phyloP scores from a whole-genome alignment of 2,888 invertebrate species.

The Drosophila setosimentum region DNA sequence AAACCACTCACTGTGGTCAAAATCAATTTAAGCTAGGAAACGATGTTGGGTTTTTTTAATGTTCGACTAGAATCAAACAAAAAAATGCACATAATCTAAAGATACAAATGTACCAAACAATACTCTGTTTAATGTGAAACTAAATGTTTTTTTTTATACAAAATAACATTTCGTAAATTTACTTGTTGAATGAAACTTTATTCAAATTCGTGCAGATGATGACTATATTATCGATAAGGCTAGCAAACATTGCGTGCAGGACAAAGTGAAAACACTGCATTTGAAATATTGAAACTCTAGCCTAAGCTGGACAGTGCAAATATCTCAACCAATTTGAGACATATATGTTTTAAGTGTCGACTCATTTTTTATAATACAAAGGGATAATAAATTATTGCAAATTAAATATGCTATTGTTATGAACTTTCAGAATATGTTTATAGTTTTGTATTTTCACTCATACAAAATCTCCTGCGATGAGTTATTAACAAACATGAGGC shows the following conservation, averaged over 20 bases:
- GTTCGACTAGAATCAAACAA: background rate
- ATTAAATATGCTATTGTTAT: background rate
- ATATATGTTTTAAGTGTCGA: background rate
- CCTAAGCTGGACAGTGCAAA: background rate
- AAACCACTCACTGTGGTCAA: constrained; percentile 33
- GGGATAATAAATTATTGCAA: background rate
- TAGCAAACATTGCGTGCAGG: too few relatives aligned
- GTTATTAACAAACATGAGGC: background rate
- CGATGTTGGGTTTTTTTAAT: constrained; percentile 43
- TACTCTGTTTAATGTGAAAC: background rate
- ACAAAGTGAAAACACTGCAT: background rate
- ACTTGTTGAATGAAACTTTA: background rate
- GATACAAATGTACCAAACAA: background rate
- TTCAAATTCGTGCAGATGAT: too few relatives aligned
- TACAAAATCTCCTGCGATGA: background rate
- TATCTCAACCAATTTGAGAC: background rate
- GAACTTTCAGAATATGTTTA: background rate
- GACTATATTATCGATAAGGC: background rate
- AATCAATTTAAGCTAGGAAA: constrained; percentile 38
- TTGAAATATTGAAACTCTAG: background rate
- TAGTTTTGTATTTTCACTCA: background rate
- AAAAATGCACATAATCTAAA: background rate
- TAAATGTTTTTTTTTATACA: background rate
- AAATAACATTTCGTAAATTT: background rate
- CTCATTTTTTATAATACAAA: background rate